A percentile compares a stretch with the other conserved stretches of the same genome.
phyloP scores from a whole-genome alignment of 2,888 invertebrate genomes.

The Syrista parreyssii region DNA sequence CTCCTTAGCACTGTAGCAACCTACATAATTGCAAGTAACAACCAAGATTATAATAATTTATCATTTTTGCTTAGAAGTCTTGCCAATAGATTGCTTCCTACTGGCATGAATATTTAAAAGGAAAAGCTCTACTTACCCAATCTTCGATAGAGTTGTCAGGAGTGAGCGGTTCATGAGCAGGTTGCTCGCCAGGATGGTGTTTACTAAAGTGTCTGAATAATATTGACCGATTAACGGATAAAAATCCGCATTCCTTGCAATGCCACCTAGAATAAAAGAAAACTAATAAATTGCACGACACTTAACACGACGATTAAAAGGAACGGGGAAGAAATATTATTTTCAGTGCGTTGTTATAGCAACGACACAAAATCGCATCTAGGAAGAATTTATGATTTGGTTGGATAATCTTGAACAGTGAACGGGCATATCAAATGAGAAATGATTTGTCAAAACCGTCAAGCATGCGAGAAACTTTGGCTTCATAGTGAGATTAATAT shows the following conservation, averaged over 20 bases:
- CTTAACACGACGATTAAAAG: conserved; percentile 3
- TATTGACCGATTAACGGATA: conserved; percentile 70
- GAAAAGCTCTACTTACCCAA: conserved; percentile 65
- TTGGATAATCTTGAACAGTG: no score
- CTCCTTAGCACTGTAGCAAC: conserved; percentile 45
- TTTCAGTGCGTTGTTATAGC: no score
- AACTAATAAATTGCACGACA: no score
- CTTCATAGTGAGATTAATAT: neutral
- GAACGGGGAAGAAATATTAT: conserved; percentile 24
- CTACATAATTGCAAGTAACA: conserved; percentile 26
- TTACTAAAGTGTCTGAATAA: conserved; percentile 70
- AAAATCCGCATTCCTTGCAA: conserved; percentile 72
- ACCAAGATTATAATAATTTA: neutral
- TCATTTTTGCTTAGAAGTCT: neutral
- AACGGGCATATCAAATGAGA: no score
- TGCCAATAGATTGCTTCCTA: no score
- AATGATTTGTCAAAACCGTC: no score
- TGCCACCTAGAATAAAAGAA: conserved; percentile 67
- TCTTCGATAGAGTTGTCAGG: conserved; percentile 67
- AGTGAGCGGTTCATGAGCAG: conserved; percentile 57
- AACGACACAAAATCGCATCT: neutral
- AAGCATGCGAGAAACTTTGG: no score
- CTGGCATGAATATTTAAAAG: no score
- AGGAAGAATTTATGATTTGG: neutral
- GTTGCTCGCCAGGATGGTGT: conserved; percentile 61